Evolutionary conservation across 1,140 invertebrate genomes (phyloP), one percentile per base, ranked within the genome.

Genomic region (Capitella teleta): DNA sequence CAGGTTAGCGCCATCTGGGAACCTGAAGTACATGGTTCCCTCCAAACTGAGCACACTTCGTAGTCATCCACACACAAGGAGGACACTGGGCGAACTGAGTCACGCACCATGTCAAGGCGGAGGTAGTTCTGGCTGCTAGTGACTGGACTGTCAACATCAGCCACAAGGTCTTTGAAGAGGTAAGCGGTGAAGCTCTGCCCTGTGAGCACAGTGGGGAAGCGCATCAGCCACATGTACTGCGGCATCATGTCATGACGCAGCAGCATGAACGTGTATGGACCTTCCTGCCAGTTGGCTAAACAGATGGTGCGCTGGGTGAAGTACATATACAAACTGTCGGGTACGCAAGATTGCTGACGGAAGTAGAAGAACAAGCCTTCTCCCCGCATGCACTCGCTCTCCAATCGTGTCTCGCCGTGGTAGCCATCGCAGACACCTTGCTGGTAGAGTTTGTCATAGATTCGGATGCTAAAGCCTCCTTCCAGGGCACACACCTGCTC

Each of bases 61-160:
- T 30, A 49, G 23, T 53, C 52, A 26, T 53, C 52, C 25, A 53
- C 47, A 32, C 52, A 53, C 14, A 53, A 41, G 6, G 52, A 32
- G 12, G 37, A 34, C n/a, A 53, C 38, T 12, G 52, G 52, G n/a
- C 47, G 52, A 12, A 41, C 28, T 23, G 34, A 18, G 37, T 53
- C 52, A 12, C 40, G 32, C 10, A 53, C 52, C 36, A 37, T 42
- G 46, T 48, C 51, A 32, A 52, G 26, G 3, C 45, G 51, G 10
- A 52, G 24, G 43, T 47, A 48, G 42, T 28, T 45, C 14, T 16
- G 8, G 24, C 21, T 48, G 5, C 16, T 14, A n/a, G 36, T 43
- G 25, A 43, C 24, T 19, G 19, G 28, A 3, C 4, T 16, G 5
- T 24, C 43, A 24, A 25, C 32, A 38, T 43, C 38, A 16, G 47